Base-by-base conservation (phyloP, 2,888 invertebrate genomes). In the Chelonus formosanus region DNA sequence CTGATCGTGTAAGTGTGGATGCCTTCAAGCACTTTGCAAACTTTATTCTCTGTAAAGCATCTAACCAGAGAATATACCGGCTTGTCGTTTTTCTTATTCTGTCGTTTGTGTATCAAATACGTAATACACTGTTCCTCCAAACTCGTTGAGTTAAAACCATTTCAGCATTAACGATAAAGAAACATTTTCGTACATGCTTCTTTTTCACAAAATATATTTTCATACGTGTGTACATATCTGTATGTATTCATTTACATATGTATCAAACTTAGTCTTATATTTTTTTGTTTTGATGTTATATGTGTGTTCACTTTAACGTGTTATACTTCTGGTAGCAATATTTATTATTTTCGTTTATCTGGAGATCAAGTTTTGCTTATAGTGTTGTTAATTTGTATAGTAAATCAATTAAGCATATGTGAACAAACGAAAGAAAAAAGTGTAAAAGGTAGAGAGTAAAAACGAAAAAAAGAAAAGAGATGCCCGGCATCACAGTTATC, bases 401-500 rank as follows among this genome's bases (percentile, higher is more conserved):
- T 20, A 20, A 20, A 20, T 20, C 40, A 4, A 40, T 40, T 48
- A 44, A 48, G 48, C 45, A 35, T 52, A 52, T 45, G 50, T 52
- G 48, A 20, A 50, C 35, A 47, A 40, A 40, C 40, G 6, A 5
- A 5, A 40, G 4, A 40, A 6, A 6, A 40, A 6, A 40, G 40
- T 4, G 40, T 6, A 40, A 40, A 40, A 5, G 40, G 20, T 20
- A 40, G 40, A 40, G 40, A 5, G 40, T 40, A 6, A 40, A 44
- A 6, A 48, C 36, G 50, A 65, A 36, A 43, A 43, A 64, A 56
- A 65, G 55, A 60, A 56, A 63, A 59, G 67, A 56, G 62, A 70
- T 58, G 65, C 65, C 58, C 53, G 55, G 62, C 45, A 70, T 63
- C 63, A 67, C 59, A 65, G 66, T 71, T 68, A 71, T 71, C 65